Evolutionary conservation across 1,140 invertebrate species (phyloP), one percentile per base, ranked within the genome.

Genomic region (Penaeus chinensis): DNA sequence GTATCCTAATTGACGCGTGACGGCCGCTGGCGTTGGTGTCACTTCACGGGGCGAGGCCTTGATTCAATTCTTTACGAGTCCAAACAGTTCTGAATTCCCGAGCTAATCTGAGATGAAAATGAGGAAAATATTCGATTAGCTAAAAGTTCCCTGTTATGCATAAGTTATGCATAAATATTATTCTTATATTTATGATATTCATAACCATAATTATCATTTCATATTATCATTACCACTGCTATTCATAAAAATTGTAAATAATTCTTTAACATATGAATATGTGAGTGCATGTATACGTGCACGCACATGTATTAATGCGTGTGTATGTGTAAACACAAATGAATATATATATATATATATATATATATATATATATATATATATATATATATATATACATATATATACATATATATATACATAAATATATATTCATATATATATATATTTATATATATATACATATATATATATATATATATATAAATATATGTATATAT

Each of bases 341-440:
- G 19, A 32, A 37, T 18, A 20, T 71, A 71, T 27, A 27, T 71
- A 71, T 71, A 27, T 71, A 69, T 69, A 69, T 69, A 69, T 69
- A 69, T 69, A 22, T 69, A 69, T 69, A 69, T 69, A 69, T 69
- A 69, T 69, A 22, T 69, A 69, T 69, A 69, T 69, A 69, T 69
- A 69, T 69, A 69, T 69, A 69, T 22, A 27, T 27, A 71, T 71
- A 24, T 71, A 71, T 71, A 71, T 71, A 71, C 27, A 71, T 71
- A 24, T 71, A 71, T 71, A 71, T 24, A 71, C 27, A 24, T 71
- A 24, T 71, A 71, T 71, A 71, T 71, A 71, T 71, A 71, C 2
- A 71, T 71, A 71, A 2, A 71, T 71, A 71, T 24, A 71, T 71
- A 71, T n/a, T 27, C 27, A n/a, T 71, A 71, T 71, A 71, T 24